Base-by-base conservation (phyloP, 2,888 invertebrate genomes). In the Thecophora atra region DNA sequence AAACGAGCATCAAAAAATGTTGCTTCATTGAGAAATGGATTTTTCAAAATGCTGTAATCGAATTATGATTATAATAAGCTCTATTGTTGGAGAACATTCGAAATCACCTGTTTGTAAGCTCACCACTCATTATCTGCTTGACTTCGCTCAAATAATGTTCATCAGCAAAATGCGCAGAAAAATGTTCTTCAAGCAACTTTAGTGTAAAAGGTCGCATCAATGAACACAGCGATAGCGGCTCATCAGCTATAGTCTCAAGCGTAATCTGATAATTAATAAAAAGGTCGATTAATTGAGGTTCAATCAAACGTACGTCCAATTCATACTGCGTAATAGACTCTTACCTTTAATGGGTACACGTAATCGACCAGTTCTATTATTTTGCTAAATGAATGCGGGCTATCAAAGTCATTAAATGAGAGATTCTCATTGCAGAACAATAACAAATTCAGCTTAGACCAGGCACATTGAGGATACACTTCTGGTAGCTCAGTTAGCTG, bases 1-100 rank as follows among this genome's bases (percentile, higher is more conserved):
- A 83, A 83, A 58, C 83, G 76, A 6, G 78, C 78, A 74, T 83
- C 83, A 19, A 83, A 78, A 73, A 80, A 80, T 28, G 82, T 79
- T 0, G 79, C 78, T 63, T 80, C 79, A 13, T 77, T 78, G 24
- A 82, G 73, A 66, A 79, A 80, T 15, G 70, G 42, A 54, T 78
- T 78, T 15, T 67, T 74, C 30, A 78, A 60, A 37, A 78, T 66
- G 62, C 80, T 79, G 66, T 11, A 58, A 71, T 73, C 62, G 66
- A 51, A 64, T 37, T 26, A 26, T 58, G 24, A n/a, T 24, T 58
- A 56, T 24, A 26, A 26, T 56, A 21, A 54, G 54, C 54, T 21
- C 21, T 54, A 19, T 11, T 21, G 54, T 11, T 11, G 24, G 21
- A 21, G 4, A 21, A 11, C 21, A 7, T 21, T 3, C 30, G 7